phyloP scores from a whole-genome alignment of 2,113 vertebrate species.

The Otolemur garnettii region DNA sequence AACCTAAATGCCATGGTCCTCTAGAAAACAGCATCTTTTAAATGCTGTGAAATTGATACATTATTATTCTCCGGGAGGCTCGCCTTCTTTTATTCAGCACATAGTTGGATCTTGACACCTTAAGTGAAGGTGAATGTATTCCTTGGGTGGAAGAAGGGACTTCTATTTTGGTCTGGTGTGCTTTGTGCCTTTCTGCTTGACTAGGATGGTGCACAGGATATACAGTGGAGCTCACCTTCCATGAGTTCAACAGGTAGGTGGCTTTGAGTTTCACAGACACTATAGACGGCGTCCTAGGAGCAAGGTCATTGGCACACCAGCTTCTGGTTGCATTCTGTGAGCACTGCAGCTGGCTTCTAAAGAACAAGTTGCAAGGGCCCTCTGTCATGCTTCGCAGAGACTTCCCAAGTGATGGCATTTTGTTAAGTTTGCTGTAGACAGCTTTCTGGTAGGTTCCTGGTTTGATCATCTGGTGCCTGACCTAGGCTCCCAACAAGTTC shows the following conservation, averaged over 20 bases:
- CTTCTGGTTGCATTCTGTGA: not conserved
- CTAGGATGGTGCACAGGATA: not conserved
- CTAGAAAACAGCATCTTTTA: constrained; percentile 12
- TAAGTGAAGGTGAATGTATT: constrained; percentile 26
- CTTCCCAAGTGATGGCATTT: not conserved
- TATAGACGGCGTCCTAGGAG: not conserved
- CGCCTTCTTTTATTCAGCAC: not conserved
- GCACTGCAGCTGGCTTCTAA: not conserved
- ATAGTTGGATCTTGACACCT: not conserved
- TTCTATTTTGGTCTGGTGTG: not conserved
- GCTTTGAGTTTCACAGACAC: not conserved
- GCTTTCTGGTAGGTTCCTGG: not conserved
- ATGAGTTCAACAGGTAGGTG: not conserved
- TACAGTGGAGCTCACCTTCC: too few species aligned
- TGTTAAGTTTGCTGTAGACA: not conserved
- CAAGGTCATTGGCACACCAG: not conserved
- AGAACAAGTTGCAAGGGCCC: not conserved
- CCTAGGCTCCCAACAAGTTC: not conserved
- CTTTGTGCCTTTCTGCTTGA: not conserved
- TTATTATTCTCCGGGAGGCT: not conserved
- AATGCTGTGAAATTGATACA: not conserved
- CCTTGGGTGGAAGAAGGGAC: not conserved
- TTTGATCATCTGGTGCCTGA: not conserved
- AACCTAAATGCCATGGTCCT: not conserved
- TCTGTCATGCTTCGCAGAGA: not conserved